Conservation (phyloP, 1,140 invertebrate genomes). For the Drosophila carrolli region DNA sequence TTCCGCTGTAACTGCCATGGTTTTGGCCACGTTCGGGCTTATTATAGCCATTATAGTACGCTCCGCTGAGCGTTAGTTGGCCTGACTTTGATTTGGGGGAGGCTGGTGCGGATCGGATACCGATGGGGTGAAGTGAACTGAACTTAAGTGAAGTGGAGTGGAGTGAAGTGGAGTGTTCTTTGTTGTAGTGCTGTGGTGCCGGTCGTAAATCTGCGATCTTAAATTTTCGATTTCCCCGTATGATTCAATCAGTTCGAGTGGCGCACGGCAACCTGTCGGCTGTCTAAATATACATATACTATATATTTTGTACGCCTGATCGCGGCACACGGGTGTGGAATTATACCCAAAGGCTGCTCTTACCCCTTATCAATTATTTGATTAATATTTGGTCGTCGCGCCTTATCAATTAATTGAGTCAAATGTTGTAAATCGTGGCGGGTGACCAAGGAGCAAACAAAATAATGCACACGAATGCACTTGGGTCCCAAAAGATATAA, state of each 20-base stretch:
- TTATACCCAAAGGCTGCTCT: slow-evolving; percentile 13
- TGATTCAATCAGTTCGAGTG: slow-evolving; percentile 54
- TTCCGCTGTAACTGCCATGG: slow-evolving; percentile 8
- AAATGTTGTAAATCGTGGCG: slow-evolving; percentile 49
- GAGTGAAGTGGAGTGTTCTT: not conserved
- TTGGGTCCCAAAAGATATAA: not conserved
- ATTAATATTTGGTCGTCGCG: slow-evolving; percentile 49
- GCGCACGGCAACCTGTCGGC: slow-evolving; percentile 36
- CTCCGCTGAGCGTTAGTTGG: not conserved
- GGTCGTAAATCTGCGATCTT: slow-evolving; percentile 37
- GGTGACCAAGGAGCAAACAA: slow-evolving; percentile 22
- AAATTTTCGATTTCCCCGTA: slow-evolving; percentile 20
- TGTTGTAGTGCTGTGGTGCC: not conserved
- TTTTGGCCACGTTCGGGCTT: not conserved
- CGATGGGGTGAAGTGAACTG: slow-evolving; percentile 2
- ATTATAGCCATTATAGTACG: not conserved
- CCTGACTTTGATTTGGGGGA: not conserved
- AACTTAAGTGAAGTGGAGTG: slow-evolving; percentile 17
- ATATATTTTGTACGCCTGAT: slow-evolving; percentile 3
- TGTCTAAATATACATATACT: slow-evolving; percentile 22
- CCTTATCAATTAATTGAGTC: slow-evolving; percentile 62
- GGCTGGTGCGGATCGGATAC: not conserved
- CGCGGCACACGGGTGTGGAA: slow-evolving; percentile 18
- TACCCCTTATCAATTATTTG: slow-evolving; percentile 58
- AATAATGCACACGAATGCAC: slow-evolving; percentile 15